phyloP scores from a whole-genome alignment of 2,888 invertebrate genomes.

The Onthophagus sagittarius region DNA sequence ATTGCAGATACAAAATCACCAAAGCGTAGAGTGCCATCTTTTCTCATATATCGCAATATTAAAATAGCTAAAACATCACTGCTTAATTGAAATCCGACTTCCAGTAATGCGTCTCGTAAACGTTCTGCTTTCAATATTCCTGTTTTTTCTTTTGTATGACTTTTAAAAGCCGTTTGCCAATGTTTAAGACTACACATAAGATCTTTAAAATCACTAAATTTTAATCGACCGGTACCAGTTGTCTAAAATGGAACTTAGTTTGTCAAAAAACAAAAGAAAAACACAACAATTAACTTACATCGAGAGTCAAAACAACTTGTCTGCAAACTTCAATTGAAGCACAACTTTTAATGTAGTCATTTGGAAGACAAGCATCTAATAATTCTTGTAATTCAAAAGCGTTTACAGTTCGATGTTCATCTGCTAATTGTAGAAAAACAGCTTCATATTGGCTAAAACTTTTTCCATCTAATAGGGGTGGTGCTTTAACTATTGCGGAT shows the following conservation, averaged over 20 bases:
- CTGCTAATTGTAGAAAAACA: conserved; percentile 83
- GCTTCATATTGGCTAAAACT: conserved; percentile 84
- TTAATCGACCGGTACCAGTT: conserved; percentile 74
- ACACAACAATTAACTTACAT: conserved; percentile 64
- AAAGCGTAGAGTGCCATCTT: conserved; percentile 86
- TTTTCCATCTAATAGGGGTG: conserved; percentile 64
- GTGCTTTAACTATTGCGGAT: conserved; percentile 73
- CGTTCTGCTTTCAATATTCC: conserved; percentile 85
- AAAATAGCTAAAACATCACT: conserved; percentile 79
- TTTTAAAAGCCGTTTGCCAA: conserved; percentile 88
- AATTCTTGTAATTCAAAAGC: conserved; percentile 88
- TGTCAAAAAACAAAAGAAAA: not conserved
- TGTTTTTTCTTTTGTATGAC: conserved; percentile 85
- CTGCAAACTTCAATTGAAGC: conserved; percentile 89
- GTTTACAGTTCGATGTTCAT: conserved; percentile 86
- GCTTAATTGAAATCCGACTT: conserved; percentile 85
- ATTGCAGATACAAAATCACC: conserved; percentile 91
- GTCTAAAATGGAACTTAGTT: conserved; percentile 51
- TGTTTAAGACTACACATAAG: conserved; percentile 86
- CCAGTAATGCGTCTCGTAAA: conserved; percentile 75
- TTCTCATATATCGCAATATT: conserved; percentile 84
- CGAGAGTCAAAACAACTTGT: conserved; percentile 83
- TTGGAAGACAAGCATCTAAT: conserved; percentile 84
- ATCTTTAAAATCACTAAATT: conserved; percentile 83
- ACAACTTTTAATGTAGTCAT: conserved; percentile 92